Evolutionary conservation across 2,797 vertebrate species (phyloP).

Genomic region (Malurus splendens): DNA sequence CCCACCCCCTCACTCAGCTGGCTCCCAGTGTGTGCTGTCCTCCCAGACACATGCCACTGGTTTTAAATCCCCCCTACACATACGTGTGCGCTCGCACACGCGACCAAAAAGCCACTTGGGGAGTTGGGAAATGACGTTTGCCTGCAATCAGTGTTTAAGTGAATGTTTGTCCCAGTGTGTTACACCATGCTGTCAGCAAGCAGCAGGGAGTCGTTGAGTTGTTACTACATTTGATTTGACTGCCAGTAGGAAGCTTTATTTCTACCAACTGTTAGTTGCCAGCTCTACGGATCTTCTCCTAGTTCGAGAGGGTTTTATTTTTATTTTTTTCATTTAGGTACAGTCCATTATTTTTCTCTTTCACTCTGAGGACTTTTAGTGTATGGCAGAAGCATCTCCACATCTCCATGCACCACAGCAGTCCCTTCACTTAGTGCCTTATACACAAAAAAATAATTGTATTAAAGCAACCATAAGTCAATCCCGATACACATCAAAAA

Average conservation of each 20-base stretch:
- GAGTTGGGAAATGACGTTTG: conserved; percentile 70
- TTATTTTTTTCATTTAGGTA: background rate
- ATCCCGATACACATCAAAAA: background rate
- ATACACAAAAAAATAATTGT: background rate
- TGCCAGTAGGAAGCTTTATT: conserved; percentile 80
- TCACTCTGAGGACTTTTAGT: background rate
- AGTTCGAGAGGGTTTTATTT: background rate
- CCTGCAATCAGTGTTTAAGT: conserved; percentile 81
- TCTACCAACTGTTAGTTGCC: conserved; percentile 74
- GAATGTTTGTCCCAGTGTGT: conserved; percentile 80
- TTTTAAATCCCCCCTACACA: background rate
- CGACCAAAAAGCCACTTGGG: conserved; percentile 14
- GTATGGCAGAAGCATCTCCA: background rate
- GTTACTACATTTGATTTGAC: conserved; percentile 85
- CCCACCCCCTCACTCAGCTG: background rate
- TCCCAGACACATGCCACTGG: background rate
- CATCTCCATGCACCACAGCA: background rate
- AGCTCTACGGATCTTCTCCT: conserved; percentile 60
- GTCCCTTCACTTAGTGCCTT: background rate
- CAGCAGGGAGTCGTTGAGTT: conserved; percentile 75
- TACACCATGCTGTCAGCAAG: conserved; percentile 77
- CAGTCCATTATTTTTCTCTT: background rate
- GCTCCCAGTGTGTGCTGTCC: background rate
- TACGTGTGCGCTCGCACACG: accelerated
- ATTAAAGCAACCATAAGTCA: background rate